Conservation (phyloP, 2,113 vertebrate species). For the Apteryx mantelli region DNA sequence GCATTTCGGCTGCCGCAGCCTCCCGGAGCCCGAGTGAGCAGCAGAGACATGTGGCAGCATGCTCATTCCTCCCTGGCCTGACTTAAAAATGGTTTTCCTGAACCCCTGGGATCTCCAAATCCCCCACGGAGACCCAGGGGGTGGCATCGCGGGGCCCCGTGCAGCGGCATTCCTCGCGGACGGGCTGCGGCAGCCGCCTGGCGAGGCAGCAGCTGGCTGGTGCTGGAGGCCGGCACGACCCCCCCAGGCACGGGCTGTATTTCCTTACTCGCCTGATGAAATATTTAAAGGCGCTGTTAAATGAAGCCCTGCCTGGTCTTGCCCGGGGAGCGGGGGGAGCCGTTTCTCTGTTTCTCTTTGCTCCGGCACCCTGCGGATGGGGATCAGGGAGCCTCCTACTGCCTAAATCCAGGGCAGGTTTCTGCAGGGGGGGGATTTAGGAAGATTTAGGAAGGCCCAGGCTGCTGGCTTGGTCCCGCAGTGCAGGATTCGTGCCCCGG, state of each 20-base stretch:
- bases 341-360: no score
- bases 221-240: neutral
- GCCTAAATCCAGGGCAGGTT: neutral
- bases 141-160: no score
- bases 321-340: fast-evolving
- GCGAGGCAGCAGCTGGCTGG: neutral
- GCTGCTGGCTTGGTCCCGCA: no score
- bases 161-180: no score
- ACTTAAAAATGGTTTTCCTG: neutral
- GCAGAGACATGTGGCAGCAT: no score
- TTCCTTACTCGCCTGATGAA: neutral
- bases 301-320: neutral
- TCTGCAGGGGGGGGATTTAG: neutral
- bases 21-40: no score
- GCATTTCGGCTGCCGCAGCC: no score
- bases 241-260: neutral
- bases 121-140: neutral
- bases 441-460: neutral
- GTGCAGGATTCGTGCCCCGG: no score
- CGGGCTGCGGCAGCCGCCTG: no score
- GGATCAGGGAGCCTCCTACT: no score
- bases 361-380: no score
- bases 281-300: neutral
- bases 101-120: neutral
- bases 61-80: neutral